These are phyloP conservation scores for Heteromurus nitidus DNA, from an alignment of 2,888 invertebrate species.

Conservation along the genomic window DNA sequence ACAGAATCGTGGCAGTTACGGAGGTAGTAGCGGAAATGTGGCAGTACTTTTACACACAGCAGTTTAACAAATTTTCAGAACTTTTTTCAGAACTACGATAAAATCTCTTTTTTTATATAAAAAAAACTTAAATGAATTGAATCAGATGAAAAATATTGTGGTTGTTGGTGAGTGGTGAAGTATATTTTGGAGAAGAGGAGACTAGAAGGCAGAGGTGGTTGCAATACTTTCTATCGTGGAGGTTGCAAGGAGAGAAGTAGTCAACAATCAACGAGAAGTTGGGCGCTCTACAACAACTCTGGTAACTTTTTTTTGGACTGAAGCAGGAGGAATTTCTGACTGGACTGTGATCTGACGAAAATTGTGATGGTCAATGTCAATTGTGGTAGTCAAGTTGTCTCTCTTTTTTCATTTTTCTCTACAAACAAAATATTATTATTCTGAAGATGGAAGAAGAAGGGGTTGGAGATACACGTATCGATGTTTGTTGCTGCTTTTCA, in stretches of 20 bases:
- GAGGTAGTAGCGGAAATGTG: slow-evolving; percentile 13
- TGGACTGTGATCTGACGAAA: background rate
- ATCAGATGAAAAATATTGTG: too few species aligned
- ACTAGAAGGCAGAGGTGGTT: slow-evolving; percentile 46
- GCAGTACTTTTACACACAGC: slow-evolving; percentile 27
- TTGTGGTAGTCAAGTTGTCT: too few species aligned
- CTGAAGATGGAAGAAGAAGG: slow-evolving; percentile 24
- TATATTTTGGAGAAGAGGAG: slow-evolving; percentile 27
- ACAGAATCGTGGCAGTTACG: slow-evolving; percentile 29
- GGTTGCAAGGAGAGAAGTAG: slow-evolving; percentile 28
- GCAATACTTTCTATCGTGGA: slow-evolving; percentile 23
- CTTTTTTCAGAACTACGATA: background rate
- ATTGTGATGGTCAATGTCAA: background rate
- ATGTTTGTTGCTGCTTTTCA: slow-evolving; percentile 49
- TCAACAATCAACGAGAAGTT: slow-evolving; percentile 34
- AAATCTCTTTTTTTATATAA: background rate
- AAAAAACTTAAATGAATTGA: slow-evolving; percentile 20
- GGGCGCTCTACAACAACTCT: slow-evolving; percentile 35
- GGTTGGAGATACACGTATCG: slow-evolving; percentile 45
- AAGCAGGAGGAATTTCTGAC: slow-evolving; percentile 21
- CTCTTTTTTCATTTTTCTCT: slow-evolving; percentile 15
- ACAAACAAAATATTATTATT: slow-evolving; percentile 5
- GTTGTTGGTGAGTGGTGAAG: slow-evolving; percentile 32
- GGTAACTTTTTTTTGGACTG: too few species aligned
- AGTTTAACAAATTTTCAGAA: slow-evolving; percentile 14